Conservation (phyloP, 2,113 vertebrate species). For the Phrynocephalus versicolor region DNA sequence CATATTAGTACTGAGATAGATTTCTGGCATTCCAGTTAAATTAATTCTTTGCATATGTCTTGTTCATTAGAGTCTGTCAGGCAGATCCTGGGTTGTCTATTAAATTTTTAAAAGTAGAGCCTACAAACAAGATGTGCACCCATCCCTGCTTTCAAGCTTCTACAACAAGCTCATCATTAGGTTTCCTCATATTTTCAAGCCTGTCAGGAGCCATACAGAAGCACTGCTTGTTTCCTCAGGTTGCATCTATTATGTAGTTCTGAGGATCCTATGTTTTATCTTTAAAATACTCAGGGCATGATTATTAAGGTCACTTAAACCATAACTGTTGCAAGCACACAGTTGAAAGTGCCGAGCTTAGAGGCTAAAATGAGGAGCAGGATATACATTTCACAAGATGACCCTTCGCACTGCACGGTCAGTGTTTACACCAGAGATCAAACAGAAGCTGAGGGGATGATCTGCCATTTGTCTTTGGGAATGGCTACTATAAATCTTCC, state of each 20-base stretch:
- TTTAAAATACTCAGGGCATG: constrained; percentile 51
- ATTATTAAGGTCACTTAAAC: constrained; percentile 55
- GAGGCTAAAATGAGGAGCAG: constrained; percentile 23
- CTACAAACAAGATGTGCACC: too few species aligned
- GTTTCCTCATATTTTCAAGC: constrained; percentile 43
- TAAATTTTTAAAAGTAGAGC: too few species aligned
- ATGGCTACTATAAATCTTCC: constrained; percentile 20
- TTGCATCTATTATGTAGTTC: constrained; percentile 56
- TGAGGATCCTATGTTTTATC: constrained; percentile 56
- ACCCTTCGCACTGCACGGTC: constrained; percentile 14
- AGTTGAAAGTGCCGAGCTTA: constrained; percentile 12
- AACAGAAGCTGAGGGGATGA: constrained; percentile 24
- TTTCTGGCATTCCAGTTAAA: too few species aligned
- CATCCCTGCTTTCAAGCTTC: too few species aligned
- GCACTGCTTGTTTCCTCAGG: constrained; percentile 45
- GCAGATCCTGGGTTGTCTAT: too few species aligned
- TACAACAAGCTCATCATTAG: neutral
- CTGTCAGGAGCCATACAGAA: constrained; percentile 24
- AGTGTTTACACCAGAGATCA: neutral
- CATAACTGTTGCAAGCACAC: constrained; percentile 21
- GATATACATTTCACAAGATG: constrained; percentile 39
- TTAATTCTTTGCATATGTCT: too few species aligned
- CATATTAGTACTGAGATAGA: too few species aligned
- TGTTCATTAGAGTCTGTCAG: too few species aligned
- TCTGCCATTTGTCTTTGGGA: constrained; percentile 6